Conservation (phyloP, 1,140 invertebrate genomes). For the Hycleus cichorii region DNA sequence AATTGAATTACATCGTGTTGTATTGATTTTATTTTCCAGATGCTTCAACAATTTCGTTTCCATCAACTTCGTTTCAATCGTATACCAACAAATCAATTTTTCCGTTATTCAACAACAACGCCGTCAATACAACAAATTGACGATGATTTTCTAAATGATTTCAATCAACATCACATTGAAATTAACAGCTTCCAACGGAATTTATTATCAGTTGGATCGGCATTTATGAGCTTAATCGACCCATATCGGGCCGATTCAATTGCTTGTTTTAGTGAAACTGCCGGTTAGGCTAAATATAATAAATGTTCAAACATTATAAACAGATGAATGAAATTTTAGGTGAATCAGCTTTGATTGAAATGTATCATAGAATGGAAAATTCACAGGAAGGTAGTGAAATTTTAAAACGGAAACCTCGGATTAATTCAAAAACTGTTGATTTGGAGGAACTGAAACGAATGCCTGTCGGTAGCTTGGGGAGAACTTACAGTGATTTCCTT, state of each 20-base stretch:
- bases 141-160: conserved; percentile 43
- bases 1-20: no score
- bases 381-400: conserved; percentile 65
- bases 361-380: conserved; percentile 51
- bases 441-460: conserved; percentile 61
- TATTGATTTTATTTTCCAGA: no score
- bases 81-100: no score
- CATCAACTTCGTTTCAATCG: no score
- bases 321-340: no score
- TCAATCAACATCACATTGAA: conserved; percentile 58
- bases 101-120: no score
- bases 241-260: conserved; percentile 84
- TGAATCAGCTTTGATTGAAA: conserved; percentile 26
- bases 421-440: conserved; percentile 78
- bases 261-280: conserved; percentile 85
- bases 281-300: conserved; percentile 46
- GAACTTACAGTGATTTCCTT: conserved; percentile 78
- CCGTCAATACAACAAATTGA: background rate
- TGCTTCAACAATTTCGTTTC: no score
- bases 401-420: conserved; percentile 71
- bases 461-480: conserved; percentile 75
- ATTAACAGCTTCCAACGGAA: conserved; percentile 65
- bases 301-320: no score
- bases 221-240: conserved; percentile 62
- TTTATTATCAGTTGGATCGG: conserved; percentile 72